phyloP scores from a whole-genome alignment of 2,797 vertebrate species.

The Fistularia tabacaria region DNA sequence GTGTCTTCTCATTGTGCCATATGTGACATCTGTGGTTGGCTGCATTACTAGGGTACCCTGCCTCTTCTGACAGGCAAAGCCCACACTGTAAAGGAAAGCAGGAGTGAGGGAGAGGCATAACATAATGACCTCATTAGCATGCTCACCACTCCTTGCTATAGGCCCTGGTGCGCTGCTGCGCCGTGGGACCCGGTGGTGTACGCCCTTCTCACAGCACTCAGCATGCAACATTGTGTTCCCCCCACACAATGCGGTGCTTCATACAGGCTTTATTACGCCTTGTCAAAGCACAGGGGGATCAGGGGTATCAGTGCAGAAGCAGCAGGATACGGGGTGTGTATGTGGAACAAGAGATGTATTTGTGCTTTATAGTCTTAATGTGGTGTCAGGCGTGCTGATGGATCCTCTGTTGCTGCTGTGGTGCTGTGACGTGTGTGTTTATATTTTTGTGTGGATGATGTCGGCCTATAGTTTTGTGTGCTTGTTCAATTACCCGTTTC shows the following conservation, averaged over 20 bases:
- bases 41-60: constrained; percentile 63
- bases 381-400: constrained; percentile 54
- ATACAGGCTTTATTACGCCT: constrained; percentile 75
- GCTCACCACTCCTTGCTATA: constrained; percentile 74
- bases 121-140: constrained; percentile 86
- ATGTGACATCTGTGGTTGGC: constrained; percentile 78
- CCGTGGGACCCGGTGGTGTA: constrained; percentile 76
- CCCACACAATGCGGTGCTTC: constrained; percentile 75
- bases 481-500: constrained; percentile 51
- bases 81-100: constrained; percentile 71
- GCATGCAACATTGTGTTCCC: constrained; percentile 76
- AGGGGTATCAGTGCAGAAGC: constrained; percentile 63
- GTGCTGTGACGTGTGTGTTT: constrained; percentile 38
- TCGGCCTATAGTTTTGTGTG: constrained; percentile 23
- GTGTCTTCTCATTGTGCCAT: constrained; percentile 72
- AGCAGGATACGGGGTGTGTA: constrained; percentile 54
- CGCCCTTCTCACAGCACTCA: constrained; percentile 80
- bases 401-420: constrained; percentile 43
- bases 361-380: constrained; percentile 68
- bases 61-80: constrained; percentile 71
- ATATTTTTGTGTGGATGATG: constrained; percentile 12
- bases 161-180: constrained; percentile 75
- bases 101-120: constrained; percentile 65
- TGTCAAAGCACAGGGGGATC: constrained; percentile 73
- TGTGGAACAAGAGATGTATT: constrained; percentile 56